Conservation (phyloP, 64 coral and sea anemone genomes). For the Pocillopora damicornis region DNA sequence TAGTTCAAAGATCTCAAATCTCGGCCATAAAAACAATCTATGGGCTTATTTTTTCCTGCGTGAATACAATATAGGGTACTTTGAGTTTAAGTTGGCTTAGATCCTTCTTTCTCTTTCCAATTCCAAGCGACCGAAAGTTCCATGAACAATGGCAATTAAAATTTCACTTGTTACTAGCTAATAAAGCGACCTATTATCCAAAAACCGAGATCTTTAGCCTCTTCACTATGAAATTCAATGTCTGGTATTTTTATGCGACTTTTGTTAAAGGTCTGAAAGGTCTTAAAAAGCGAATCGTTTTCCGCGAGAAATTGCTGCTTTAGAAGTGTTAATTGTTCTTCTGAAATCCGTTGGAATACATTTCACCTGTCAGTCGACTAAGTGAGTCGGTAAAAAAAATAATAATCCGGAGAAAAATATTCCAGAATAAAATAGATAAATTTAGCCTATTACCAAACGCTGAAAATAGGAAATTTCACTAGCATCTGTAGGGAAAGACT, state of each 20-base stretch:
- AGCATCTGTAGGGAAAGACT: background rate
- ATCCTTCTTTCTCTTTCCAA: background rate
- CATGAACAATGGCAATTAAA: constrained; percentile 49
- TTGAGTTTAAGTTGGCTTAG: background rate
- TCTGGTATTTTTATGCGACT: background rate
- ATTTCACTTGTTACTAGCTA: constrained; percentile 18
- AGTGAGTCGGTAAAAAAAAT: background rate
- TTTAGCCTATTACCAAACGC: background rate
- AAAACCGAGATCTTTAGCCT: background rate
- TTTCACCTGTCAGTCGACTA: constrained; percentile 28
- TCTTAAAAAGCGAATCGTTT: background rate
- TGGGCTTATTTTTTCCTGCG: background rate
- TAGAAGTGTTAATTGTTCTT: constrained; percentile 13
- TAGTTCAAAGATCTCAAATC: background rate
- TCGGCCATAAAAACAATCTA: background rate
- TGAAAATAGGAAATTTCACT: background rate
- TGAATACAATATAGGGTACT: background rate
- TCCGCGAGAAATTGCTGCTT: background rate
- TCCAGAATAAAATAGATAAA: background rate
- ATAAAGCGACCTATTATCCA: background rate
- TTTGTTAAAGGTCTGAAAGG: background rate
- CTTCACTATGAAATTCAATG: background rate
- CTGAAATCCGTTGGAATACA: constrained; percentile 3
- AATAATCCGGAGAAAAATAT: background rate
- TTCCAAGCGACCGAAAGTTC: constrained; percentile 26